Evolutionary conservation across 2,797 vertebrate genomes (phyloP).

Genomic region (Paguma larvata): DNA sequence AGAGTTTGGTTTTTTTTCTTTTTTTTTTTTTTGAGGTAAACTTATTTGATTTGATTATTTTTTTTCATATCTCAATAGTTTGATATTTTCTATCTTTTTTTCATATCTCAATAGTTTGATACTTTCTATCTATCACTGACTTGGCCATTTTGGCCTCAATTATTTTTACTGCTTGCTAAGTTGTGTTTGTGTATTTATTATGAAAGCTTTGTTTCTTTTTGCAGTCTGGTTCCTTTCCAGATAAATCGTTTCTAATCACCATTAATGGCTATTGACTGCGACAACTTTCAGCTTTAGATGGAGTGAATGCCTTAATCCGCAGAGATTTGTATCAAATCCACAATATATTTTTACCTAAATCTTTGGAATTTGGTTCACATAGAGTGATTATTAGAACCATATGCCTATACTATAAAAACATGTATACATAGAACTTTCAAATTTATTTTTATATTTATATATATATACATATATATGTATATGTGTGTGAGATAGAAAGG

Average conservation of each 20-base stretch:
- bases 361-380: conserved; percentile 40
- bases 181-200: conserved; percentile 40
- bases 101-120: neutral
- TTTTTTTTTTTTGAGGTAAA: too few relatives aligned
- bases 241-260: conserved; percentile 46
- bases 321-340: conserved; percentile 54
- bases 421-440: neutral
- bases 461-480: neutral
- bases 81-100: neutral
- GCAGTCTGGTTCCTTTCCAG: conserved; percentile 49
- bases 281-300: conserved; percentile 54
- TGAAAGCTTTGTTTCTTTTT: conserved; percentile 62
- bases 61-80: too few relatives aligned
- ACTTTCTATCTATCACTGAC: conserved; percentile 20
- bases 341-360: conserved; percentile 50
- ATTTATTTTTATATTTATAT: neutral
- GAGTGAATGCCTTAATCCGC: conserved; percentile 11
- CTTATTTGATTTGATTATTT: neutral
- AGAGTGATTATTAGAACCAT: conserved; percentile 44
- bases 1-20: neutral
- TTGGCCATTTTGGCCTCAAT: conserved; percentile 5
- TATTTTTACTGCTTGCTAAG: neutral
- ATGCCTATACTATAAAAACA: neutral
- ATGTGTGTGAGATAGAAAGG: neutral
- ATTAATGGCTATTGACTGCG: conserved; percentile 58